Evolutionary conservation across 2,797 vertebrate species (phyloP).

Genomic region (Acanthurus tractus): DNA sequence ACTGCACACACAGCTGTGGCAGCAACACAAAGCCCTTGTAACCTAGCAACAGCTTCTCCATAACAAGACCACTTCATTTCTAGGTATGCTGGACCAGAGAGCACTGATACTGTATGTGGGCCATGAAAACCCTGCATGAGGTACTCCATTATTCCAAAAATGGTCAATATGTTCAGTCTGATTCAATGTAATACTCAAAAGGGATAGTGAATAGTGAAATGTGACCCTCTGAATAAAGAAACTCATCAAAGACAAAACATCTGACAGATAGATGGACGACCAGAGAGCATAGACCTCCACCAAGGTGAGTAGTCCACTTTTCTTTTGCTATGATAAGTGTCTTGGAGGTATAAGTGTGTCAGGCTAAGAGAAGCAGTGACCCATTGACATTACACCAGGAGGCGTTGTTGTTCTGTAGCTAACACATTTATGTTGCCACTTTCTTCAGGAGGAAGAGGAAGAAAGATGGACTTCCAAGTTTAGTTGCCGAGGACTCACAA

Average conservation of each 20-base stretch:
- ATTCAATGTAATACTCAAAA: conserved; percentile 1
- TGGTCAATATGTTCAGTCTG: conserved; percentile 10
- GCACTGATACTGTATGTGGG: conserved; percentile 66
- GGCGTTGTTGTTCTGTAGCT: too few species aligned
- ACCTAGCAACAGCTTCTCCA: conserved; percentile 85
- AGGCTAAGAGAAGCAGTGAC: too few species aligned
- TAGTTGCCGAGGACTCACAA: too few species aligned
- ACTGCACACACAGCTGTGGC: conserved; percentile 78
- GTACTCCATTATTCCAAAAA: conserved; percentile 39
- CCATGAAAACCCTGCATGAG: conserved; percentile 53
- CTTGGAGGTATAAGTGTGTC: too few species aligned
- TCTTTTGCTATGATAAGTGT: too few species aligned
- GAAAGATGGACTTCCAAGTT: too few species aligned
- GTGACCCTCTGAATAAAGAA: conserved; percentile 8
- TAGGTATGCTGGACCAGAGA: conserved; percentile 73
- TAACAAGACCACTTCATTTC: conserved; percentile 84
- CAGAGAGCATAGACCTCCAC: too few species aligned
- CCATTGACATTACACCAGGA: too few species aligned
- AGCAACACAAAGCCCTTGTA: conserved; percentile 80
- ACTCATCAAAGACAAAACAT: background rate
- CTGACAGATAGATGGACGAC: background rate
- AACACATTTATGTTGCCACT: too few species aligned
- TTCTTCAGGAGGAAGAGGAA: too few species aligned
- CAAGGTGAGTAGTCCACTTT: too few species aligned
- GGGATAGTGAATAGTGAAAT: background rate